These are phyloP conservation scores for Hephaestus fuliginosus DNA, from an alignment of 2,797 vertebrate genomes.

Conservation along the genomic window DNA sequence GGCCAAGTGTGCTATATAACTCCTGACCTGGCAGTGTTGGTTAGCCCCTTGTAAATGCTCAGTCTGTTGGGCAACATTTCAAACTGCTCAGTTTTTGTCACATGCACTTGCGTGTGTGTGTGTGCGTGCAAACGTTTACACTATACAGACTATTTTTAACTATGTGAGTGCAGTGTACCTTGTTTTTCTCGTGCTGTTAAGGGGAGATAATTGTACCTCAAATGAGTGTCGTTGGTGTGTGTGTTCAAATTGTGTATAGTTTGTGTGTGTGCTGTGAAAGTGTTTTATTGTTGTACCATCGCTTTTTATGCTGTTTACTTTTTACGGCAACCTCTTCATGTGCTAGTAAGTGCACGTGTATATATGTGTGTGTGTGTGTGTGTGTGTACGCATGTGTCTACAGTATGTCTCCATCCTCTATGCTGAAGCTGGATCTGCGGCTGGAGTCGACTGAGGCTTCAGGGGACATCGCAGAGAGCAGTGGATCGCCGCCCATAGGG, in stretches of 20 bases:
- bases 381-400: constrained; percentile 68
- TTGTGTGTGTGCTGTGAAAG: constrained; percentile 7
- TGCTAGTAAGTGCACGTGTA: constrained; percentile 3
- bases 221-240: constrained; percentile 43
- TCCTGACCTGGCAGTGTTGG: constrained; percentile 56
- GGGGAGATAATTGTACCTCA: constrained; percentile 47
- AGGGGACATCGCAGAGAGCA: constrained; percentile 96
- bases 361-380: constrained; percentile 25
- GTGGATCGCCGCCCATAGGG: constrained; percentile 91
- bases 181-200: constrained; percentile 27
- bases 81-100: constrained; percentile 53
- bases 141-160: constrained; percentile 13
- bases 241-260: not conserved
- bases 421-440: constrained; percentile 98
- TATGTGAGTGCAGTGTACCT: constrained; percentile 13
- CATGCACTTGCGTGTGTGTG: constrained; percentile 7
- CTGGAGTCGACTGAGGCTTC: constrained; percentile 96
- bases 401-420: constrained; percentile 96
- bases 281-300: not conserved
- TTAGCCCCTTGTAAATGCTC: constrained; percentile 51
- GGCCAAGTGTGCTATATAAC: constrained; percentile 48
- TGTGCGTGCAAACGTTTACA: constrained; percentile 5
- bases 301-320: constrained; percentile 4
- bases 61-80: constrained; percentile 56
- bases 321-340: constrained; percentile 16